Percentiles rank a stretch among this genome's conserved stretches.
Evolutionary conservation across 2,888 invertebrate species (phyloP).

Genomic region (Nowickia ferox): DNA sequence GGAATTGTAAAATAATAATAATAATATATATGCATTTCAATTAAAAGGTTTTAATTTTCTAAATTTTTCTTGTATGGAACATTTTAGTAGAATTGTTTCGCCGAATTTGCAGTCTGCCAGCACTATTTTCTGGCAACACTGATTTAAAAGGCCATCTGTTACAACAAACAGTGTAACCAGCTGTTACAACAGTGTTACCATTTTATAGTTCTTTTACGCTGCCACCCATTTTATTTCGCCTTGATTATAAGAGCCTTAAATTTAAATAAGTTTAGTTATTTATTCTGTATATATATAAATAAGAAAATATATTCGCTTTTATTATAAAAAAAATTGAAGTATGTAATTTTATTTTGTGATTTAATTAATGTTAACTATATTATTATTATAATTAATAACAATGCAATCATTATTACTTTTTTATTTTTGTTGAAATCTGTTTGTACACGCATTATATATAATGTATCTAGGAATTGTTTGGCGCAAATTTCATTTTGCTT

Average conservation of each 20-base stretch:
- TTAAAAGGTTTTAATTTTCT: too few relatives aligned
- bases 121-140: too few relatives aligned
- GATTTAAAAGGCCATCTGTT: too few relatives aligned
- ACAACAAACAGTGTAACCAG: too few relatives aligned
- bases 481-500: constrained; percentile 54
- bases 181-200: not conserved
- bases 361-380: constrained; percentile 42
- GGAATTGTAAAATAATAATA: too few relatives aligned
- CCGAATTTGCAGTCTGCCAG: too few relatives aligned
- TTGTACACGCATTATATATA: constrained; percentile 83
- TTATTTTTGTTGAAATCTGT: constrained; percentile 71
- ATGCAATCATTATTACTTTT: constrained; percentile 34
- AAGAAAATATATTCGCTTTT: constrained; percentile 65
- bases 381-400: constrained; percentile 33
- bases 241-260: not conserved
- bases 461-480: constrained; percentile 79
- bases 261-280: not conserved
- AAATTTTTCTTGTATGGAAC: too few relatives aligned
- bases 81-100: too few relatives aligned
- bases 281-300: not conserved
- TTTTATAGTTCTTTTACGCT: not conserved
- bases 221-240: not conserved
- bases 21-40: too few relatives aligned
- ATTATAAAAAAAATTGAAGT: constrained; percentile 26
- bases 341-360: constrained; percentile 20